phyloP scores from a whole-genome alignment of 2,888 invertebrate genomes.

The Andrena fulva region DNA sequence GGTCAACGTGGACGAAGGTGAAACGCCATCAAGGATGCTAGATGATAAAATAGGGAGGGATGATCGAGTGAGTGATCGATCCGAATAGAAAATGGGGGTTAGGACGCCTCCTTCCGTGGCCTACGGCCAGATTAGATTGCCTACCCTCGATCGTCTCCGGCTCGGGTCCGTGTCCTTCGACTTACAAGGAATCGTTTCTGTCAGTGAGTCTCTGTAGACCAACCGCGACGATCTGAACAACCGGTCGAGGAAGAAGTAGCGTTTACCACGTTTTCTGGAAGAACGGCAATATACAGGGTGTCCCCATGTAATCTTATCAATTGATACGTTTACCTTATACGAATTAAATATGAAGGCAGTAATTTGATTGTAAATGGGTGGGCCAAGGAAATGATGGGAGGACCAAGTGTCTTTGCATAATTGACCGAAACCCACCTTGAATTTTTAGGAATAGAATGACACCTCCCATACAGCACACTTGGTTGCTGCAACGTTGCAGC shows the following conservation, averaged over 20 bases:
- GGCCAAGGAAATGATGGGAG: too few species aligned
- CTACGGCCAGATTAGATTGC: conserved; percentile 81
- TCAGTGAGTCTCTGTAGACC: conserved; percentile 41
- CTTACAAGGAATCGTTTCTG: conserved; percentile 58
- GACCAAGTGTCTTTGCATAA: too few species aligned
- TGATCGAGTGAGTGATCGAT: conserved; percentile 79
- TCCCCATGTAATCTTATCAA: too few species aligned
- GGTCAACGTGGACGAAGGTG: conserved; percentile 46
- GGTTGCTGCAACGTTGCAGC: too few species aligned
- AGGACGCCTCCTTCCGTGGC: conserved; percentile 73
- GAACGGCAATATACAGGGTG: background rate
- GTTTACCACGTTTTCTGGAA: background rate
- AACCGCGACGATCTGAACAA: conserved; percentile 19
- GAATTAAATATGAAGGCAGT: too few species aligned
- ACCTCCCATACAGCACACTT: too few species aligned
- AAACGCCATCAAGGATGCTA: conserved; percentile 52
- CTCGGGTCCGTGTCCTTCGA: conserved; percentile 47
- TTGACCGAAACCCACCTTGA: too few species aligned
- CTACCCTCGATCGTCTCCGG: conserved; percentile 67
- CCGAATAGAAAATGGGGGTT: conserved; percentile 65
- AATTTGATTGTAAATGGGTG: too few species aligned
- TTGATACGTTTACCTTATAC: too few species aligned
- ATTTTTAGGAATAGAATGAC: too few species aligned
- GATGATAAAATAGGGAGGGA: conserved; percentile 71
- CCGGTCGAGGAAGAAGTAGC: conserved; percentile 12